These are phyloP conservation scores for Formica selysi DNA, from an alignment of 1,140 invertebrate genomes.

Conservation along the genomic window DNA sequence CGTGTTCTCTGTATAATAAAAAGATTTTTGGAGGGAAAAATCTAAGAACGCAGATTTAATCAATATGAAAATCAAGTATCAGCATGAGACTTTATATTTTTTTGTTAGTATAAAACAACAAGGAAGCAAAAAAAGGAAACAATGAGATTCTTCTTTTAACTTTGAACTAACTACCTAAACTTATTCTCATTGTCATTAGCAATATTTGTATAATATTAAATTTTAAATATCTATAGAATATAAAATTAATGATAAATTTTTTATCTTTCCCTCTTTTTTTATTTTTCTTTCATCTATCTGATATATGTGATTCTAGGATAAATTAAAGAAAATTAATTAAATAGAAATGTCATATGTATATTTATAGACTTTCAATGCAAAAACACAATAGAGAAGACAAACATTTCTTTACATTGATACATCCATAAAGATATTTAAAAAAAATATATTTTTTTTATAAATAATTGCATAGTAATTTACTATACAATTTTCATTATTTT, in stretches of 20 bases:
- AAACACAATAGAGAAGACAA: no score
- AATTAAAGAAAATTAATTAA: no score
- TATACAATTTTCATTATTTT: no score
- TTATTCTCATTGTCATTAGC: neutral
- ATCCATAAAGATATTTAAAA: no score
- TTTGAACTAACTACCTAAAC: neutral
- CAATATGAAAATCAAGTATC: neutral
- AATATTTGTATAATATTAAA: neutral
- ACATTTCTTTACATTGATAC: no score
- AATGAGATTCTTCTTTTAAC: constrained; percentile 20
- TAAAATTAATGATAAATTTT: constrained; percentile 42
- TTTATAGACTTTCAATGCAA: no score
- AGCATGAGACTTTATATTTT: neutral
- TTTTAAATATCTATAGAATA: neutral
- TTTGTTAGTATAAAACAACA: neutral
- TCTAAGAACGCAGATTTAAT: constrained; percentile 20
- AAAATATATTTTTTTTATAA: no score
- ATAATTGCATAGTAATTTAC: no score
- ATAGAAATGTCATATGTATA: no score
- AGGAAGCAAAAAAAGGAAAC: neutral
- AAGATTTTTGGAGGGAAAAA: neutral
- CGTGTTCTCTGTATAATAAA: neutral
- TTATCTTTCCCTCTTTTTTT: no score
- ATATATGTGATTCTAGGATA: no score
- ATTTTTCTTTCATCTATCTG: no score